Conservation (phyloP, 64 coral and sea anemone genomes). For the Pocillopora verrucosa region DNA sequence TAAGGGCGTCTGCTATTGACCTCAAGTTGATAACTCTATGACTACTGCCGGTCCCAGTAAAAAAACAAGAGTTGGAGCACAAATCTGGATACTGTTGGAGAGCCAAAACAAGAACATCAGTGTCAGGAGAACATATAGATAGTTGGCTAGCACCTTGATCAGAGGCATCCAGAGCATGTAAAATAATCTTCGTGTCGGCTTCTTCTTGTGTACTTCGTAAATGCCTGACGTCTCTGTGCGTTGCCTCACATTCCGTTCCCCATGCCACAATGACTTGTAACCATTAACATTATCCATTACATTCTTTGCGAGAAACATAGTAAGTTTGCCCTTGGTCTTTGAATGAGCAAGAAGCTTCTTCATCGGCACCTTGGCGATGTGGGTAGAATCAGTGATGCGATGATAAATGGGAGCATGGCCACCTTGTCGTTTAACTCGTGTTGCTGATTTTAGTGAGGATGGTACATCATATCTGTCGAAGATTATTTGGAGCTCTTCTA, state of each 20-base stretch:
- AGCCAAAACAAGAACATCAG: conserved; percentile 63
- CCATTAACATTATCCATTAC: conserved; percentile 5
- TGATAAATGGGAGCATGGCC: conserved; percentile 40
- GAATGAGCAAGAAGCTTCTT: conserved; percentile 54
- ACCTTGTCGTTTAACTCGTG: conserved; percentile 35
- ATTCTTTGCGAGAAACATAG: conserved; percentile 28
- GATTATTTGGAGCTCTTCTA: conserved; percentile 54
- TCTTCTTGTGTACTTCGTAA: conserved; percentile 50
- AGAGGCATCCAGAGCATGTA: conserved; percentile 54
- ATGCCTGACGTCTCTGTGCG: conserved; percentile 58
- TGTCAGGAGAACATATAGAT: conserved; percentile 46
- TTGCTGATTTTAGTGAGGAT: conserved; percentile 61
- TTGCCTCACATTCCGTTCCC: not conserved
- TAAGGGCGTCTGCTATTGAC: conserved; percentile 66
- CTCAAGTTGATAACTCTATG: conserved; percentile 61
- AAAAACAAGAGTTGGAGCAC: conserved; percentile 52
- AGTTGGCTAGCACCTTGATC: conserved; percentile 43
- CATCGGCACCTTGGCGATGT: conserved; percentile 42
- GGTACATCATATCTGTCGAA: conserved; percentile 70
- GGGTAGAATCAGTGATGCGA: conserved; percentile 35
- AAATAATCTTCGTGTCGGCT: conserved; percentile 52
- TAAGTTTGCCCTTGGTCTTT: conserved; percentile 49
- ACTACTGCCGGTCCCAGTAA: conserved; percentile 53
- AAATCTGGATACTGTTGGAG: conserved; percentile 52
- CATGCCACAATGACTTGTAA: not conserved